Evolutionary conservation across 2,888 invertebrate species (phyloP), one percentile per base, ranked within the genome.

Genomic region (Pyrrhia umbra): DNA sequence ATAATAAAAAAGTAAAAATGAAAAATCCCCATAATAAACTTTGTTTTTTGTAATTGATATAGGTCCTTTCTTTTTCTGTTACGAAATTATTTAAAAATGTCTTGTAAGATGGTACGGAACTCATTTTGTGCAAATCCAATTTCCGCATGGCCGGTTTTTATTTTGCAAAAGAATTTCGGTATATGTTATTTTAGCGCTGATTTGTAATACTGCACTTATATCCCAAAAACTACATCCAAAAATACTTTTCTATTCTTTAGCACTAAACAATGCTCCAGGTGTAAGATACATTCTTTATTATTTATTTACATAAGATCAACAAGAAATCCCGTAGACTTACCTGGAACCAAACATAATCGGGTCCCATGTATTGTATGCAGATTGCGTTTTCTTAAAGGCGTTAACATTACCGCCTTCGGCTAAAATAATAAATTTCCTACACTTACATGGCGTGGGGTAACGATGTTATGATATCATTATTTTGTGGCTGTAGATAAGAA

Each of bases 321-420:
- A 79, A 76, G 73, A 68, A 81, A 81, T 80, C 79, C 70, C 66
- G 75, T 73, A 74, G 75, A 59, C 72, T 64, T 21, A 25, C 50
- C 63, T 30, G 63, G 58, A 60, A 62, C 68, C 65, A 52, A 61
- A 77, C 54, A 77, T 77, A 75, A 70, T 67, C 72, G 50, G 40
- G 75, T 75, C 46, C 57, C 81, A 80, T 70, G 85, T 86, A 93
- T 94, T 93, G 93, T 92, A 94, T 94, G 93, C 88, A 93, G 92
- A 94, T 93, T 83, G 72, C 62, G 77, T 77, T 77, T 80, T 85
- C 86, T 79, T 79, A 83, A 83, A 86, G 85, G 90, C 87, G 90
- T 84, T 86, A 89, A 87, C 82, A 85, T 87, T 85, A 82, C 85
- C 87, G 65, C 69, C 70, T 75, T 77, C 80, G 87, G 77, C 80